Evolutionary conservation across 2,797 vertebrate genomes (phyloP).

Genomic region (Tenualosa ilisha): DNA sequence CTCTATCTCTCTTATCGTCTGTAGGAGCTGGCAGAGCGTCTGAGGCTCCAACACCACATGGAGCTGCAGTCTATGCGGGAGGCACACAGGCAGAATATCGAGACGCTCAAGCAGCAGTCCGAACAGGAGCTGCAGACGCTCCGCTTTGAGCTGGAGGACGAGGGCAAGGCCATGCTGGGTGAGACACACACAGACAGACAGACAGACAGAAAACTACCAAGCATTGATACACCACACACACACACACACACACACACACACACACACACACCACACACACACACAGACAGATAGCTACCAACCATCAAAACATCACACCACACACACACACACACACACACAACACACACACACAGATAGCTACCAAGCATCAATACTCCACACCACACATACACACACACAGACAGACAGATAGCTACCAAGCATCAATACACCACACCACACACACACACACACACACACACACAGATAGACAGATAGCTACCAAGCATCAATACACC

Average conservation of each 20-base stretch:
- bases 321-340: background rate
- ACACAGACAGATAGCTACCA: background rate
- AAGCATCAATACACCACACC: too few species aligned
- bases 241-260: background rate
- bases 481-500: too few species aligned
- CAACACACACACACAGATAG: background rate
- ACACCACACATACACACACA: background rate
- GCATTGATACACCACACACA: background rate
- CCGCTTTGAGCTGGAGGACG: constrained; percentile 95
- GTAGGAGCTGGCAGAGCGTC: constrained; percentile 89
- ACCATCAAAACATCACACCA: too few species aligned
- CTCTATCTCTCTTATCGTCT: background rate
- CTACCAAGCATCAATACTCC: background rate
- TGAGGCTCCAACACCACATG: constrained; percentile 89
- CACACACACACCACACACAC: background rate
- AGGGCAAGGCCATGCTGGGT: constrained; percentile 99
- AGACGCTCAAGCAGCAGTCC: constrained; percentile 92
- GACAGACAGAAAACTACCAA: background rate
- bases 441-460: background rate
- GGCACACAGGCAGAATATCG: constrained; percentile 91
- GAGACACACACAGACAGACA: constrained; percentile 35
- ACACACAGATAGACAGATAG: too few species aligned
- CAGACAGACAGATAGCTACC: background rate
- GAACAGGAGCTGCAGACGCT: constrained; percentile 97
- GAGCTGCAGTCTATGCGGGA: constrained; percentile 91